Percentiles rank a stretch among this genome's conserved stretches.
Evolutionary conservation across 2,113 vertebrate genomes (phyloP).

Genomic region (Cephalopterus ornatus): DNA sequence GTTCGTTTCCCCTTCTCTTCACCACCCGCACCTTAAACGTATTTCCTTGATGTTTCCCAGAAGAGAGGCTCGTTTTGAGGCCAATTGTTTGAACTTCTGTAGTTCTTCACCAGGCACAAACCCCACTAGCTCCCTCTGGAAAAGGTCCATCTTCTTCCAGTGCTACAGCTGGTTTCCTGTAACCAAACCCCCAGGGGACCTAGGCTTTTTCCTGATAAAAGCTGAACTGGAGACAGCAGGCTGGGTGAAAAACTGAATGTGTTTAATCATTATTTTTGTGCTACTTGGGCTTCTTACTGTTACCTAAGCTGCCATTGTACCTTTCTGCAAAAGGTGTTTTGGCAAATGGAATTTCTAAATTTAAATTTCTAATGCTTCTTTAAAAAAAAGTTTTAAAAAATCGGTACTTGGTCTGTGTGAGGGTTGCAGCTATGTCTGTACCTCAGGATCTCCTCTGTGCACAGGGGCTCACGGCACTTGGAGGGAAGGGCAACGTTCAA

Average conservation of each 20-base stretch:
- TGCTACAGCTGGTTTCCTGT: not conserved
- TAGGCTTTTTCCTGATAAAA: not conserved
- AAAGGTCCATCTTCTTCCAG: not conserved
- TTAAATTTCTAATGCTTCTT: not conserved
- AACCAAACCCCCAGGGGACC: not conserved
- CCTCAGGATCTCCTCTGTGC: not conserved
- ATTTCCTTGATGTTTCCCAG: not conserved
- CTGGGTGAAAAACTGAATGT: not conserved
- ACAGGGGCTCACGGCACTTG: not conserved
- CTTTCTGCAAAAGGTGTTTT: not conserved
- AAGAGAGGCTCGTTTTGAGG: fast-evolving
- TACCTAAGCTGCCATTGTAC: not conserved
- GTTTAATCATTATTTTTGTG: not conserved
- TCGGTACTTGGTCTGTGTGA: not conserved
- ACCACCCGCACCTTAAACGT: fast-evolving
- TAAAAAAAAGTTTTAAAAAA: not conserved
- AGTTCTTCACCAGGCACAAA: not conserved
- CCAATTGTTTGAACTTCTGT: not conserved
- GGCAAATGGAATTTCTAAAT: not conserved
- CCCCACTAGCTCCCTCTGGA: not conserved
- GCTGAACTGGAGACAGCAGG: not conserved
- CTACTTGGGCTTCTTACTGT: not conserved
- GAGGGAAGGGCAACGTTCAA: not conserved
- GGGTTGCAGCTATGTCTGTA: not conserved
- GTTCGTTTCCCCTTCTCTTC: not conserved